Conservation (phyloP, 2,888 invertebrate species). For the Stenurella melanura region DNA sequence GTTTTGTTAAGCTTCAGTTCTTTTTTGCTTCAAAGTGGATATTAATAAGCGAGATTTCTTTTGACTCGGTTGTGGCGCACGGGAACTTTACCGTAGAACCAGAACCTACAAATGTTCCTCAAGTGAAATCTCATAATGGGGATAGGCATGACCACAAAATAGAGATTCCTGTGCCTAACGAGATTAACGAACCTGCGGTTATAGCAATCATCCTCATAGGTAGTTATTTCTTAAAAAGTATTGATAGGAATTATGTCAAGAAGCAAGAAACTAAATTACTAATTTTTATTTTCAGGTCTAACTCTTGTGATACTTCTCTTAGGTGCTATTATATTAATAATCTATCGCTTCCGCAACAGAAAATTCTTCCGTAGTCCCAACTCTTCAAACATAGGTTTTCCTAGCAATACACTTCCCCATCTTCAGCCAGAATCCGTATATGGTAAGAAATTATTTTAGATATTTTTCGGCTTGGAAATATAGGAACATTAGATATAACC, state of each 20-base stretch:
- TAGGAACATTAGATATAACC: too few relatives aligned
- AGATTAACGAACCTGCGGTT: conserved; percentile 82
- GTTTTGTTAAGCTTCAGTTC: conserved; percentile 86
- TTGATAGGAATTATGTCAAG: conserved; percentile 41
- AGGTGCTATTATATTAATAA: conserved; percentile 58
- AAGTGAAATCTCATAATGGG: conserved; percentile 73
- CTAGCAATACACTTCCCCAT: conserved; percentile 69
- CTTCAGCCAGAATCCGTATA: conserved; percentile 75
- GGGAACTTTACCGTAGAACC: conserved; percentile 85
- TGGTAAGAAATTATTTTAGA: conserved; percentile 57
- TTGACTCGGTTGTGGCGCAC: conserved; percentile 86
- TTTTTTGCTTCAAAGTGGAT: conserved; percentile 91
- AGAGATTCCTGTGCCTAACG: conserved; percentile 80
- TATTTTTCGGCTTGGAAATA: too few relatives aligned
- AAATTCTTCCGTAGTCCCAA: conserved; percentile 85
- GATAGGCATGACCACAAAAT: conserved; percentile 73
- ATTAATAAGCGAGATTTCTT: conserved; percentile 91
- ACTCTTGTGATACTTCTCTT: conserved; percentile 49
- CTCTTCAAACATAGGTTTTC: conserved; percentile 76
- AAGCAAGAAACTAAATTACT: background rate
- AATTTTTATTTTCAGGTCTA: conserved; percentile 44
- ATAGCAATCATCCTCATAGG: conserved; percentile 88
- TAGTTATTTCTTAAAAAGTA: background rate
- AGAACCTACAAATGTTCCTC: conserved; percentile 75
- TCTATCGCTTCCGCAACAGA: conserved; percentile 82